Percentiles rank a stretch among this genome's conserved stretches.
These are phyloP conservation scores for Manacus vitellinus DNA, from an alignment of 2,113 vertebrate species.

Conservation along the genomic window DNA sequence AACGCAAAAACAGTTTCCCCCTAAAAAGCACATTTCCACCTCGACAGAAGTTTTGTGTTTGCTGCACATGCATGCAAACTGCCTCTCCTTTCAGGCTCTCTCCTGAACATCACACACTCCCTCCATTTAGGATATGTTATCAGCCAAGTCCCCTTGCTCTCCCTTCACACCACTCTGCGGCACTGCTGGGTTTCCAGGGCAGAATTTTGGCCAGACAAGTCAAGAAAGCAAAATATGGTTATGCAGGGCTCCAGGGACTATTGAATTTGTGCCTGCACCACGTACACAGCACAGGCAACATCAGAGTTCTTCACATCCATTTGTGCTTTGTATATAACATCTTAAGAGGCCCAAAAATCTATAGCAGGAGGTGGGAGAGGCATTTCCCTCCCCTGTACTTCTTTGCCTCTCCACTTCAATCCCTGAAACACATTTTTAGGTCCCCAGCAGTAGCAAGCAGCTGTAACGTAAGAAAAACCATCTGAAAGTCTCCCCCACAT, in stretches of 20 bases:
- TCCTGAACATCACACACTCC: not conserved
- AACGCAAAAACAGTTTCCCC: not conserved
- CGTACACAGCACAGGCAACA: accelerated
- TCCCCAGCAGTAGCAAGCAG: not conserved
- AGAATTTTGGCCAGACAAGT: not conserved
- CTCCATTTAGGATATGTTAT: accelerated
- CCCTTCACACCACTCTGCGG: not conserved
- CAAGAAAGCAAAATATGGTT: not conserved
- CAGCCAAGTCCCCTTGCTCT: not conserved
- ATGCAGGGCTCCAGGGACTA: not conserved
- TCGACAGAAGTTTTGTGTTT: not conserved
- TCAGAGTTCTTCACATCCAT: not conserved
- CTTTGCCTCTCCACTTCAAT: not conserved
- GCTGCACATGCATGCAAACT: not conserved
- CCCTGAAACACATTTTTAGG: not conserved
- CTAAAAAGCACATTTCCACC: not conserved
- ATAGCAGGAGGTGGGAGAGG: not conserved
- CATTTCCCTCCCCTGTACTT: not conserved
- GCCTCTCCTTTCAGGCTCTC: not conserved
- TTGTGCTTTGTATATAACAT: not conserved
- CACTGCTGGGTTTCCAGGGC: not conserved
- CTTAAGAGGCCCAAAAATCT: not conserved
- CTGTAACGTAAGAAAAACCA: not conserved
- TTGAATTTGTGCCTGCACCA: not conserved
- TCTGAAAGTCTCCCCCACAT: not conserved